phyloP scores from a whole-genome alignment of 2,113 vertebrate genomes.

The Phoenicopterus ruber region DNA sequence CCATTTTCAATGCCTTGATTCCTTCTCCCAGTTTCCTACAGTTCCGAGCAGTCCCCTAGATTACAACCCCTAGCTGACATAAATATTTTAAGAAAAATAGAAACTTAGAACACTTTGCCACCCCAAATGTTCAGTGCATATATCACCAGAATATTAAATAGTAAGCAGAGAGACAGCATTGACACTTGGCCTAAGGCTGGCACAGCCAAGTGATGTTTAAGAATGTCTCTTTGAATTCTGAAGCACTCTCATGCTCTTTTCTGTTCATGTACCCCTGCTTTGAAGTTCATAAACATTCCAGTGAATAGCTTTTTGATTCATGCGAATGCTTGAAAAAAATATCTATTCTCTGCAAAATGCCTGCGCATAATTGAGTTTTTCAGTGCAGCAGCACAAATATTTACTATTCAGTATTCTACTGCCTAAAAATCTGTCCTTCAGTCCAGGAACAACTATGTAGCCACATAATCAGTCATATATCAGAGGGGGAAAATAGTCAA shows the following conservation, averaged over 20 bases:
- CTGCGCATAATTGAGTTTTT: conserved; percentile 48
- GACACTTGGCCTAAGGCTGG: conserved; percentile 49
- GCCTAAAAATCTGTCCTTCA: not conserved
- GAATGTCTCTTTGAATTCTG: conserved; percentile 42
- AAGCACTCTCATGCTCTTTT: conserved; percentile 34
- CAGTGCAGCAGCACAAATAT: conserved; percentile 44
- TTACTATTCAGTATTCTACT: conserved; percentile 38
- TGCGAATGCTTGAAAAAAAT: conserved; percentile 52
- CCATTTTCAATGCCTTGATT: not conserved
- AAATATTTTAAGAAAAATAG: conserved; percentile 13
- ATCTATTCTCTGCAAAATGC: conserved; percentile 47
- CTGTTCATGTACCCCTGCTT: conserved; percentile 25
- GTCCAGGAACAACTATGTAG: not conserved
- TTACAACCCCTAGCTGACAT: not conserved
- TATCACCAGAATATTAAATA: conserved; percentile 43
- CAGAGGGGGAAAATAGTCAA: not conserved
- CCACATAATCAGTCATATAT: not conserved
- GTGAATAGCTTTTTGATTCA: conserved; percentile 63
- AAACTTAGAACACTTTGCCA: not conserved
- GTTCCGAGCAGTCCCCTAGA: not conserved
- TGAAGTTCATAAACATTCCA: conserved; percentile 56
- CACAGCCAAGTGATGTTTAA: conserved; percentile 9
- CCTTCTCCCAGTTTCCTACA: not conserved
- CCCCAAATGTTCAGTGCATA: not conserved
- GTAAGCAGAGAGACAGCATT: not conserved